Conservation (phyloP, 2,888 invertebrate genomes). For the Coelogynopora nodosa region DNA sequence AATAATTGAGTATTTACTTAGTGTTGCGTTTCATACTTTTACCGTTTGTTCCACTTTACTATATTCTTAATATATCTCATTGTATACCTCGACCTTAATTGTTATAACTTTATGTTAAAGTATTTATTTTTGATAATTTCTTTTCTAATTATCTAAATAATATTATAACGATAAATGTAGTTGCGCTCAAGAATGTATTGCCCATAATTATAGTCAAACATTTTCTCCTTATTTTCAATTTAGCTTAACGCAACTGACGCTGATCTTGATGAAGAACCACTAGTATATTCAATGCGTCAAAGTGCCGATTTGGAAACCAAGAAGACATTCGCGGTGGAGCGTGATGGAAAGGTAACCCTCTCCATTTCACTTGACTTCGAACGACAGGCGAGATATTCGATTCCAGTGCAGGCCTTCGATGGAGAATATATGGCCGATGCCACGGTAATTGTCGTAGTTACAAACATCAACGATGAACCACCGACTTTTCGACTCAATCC, state of each 20-base stretch:
- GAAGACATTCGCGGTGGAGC: slow-evolving; percentile 32
- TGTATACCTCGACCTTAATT: too few species aligned
- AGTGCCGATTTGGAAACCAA: neutral
- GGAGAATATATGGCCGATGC: slow-evolving; percentile 23
- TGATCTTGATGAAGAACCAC: neutral
- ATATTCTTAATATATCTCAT: too few species aligned
- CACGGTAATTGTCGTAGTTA: slow-evolving; percentile 4
- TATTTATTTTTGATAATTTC: too few species aligned
- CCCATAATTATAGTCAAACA: neutral
- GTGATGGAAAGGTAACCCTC: slow-evolving; percentile 14
- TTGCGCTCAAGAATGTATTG: too few species aligned
- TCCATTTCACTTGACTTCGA: slow-evolving; percentile 18
- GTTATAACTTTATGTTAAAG: too few species aligned
- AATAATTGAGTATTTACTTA: too few species aligned
- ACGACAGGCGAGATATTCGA: slow-evolving; percentile 11
- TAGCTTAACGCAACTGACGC: neutral
- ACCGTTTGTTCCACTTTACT: too few species aligned
- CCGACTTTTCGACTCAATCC: slow-evolving; percentile 35
- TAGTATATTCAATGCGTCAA: neutral
- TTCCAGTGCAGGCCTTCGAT: slow-evolving; percentile 24
- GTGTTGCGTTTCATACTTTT: too few species aligned
- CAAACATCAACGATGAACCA: slow-evolving; percentile 34
- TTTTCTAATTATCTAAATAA: neutral
- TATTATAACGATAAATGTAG: too few species aligned
- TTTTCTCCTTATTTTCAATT: neutral